Percentiles rank a stretch among this genome's conserved stretches.
Evolutionary conservation across 2,113 vertebrate species (phyloP).

Genomic region (Cololabis saira): DNA sequence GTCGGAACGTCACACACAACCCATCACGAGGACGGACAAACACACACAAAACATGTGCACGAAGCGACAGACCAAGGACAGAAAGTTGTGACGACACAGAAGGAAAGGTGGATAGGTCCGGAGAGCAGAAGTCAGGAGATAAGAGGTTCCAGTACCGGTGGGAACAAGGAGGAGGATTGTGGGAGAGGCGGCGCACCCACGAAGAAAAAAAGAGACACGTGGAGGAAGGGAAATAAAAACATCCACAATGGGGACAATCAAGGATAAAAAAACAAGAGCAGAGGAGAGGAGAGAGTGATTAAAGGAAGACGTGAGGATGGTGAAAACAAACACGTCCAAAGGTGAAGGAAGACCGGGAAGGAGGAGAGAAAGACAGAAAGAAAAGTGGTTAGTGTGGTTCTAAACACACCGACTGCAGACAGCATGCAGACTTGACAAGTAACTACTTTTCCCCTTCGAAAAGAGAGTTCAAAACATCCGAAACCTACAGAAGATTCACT

Average conservation of each 20-base stretch:
- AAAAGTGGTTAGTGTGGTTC: slow-evolving; percentile 62
- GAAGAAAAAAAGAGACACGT: too few species aligned
- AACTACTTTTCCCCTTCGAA: too few species aligned
- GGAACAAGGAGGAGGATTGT: too few species aligned
- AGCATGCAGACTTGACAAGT: slow-evolving; percentile 28
- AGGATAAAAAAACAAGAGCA: neutral
- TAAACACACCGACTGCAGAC: slow-evolving; percentile 24
- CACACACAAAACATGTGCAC: slow-evolving; percentile 66
- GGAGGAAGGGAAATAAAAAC: neutral
- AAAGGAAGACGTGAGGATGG: slow-evolving; percentile 7
- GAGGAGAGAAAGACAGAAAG: slow-evolving; percentile 28
- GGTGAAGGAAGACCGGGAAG: neutral
- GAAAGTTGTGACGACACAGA: slow-evolving; percentile 23
- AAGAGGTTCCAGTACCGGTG: neutral
- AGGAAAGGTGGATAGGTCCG: slow-evolving; percentile 12
- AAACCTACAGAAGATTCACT: too few species aligned
- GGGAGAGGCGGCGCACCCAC: too few species aligned
- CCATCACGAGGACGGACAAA: slow-evolving; percentile 37
- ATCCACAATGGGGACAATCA: neutral
- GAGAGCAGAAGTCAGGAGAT: neutral
- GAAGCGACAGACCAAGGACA: slow-evolving; percentile 44
- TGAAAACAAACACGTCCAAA: slow-evolving; percentile 16
- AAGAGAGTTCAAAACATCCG: too few species aligned
- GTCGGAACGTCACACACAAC: slow-evolving; percentile 64
- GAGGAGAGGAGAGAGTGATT: neutral